Evolutionary conservation across 2,797 vertebrate species (phyloP).

Genomic region (Hippocampus kuda): DNA sequence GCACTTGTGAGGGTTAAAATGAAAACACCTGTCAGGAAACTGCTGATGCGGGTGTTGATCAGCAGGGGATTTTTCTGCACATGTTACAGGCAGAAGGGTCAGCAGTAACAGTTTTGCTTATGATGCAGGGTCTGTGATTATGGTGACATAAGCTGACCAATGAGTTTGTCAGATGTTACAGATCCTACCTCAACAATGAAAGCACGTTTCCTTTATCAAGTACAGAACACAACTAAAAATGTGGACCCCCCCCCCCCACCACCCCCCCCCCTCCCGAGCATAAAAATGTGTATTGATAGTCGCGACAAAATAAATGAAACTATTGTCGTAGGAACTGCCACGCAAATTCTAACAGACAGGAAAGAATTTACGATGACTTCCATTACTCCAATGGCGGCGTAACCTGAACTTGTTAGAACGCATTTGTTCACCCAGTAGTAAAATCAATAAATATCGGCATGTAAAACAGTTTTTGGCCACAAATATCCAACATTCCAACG

Average conservation of each 20-base stretch:
- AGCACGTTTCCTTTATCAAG: neutral
- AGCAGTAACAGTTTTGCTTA: slow-evolving; percentile 9
- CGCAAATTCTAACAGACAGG: too few relatives aligned
- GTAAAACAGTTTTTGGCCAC: neutral
- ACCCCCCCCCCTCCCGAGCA: too few relatives aligned
- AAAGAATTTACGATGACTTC: too few relatives aligned
- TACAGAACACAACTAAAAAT: neutral
- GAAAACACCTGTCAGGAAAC: slow-evolving; percentile 17
- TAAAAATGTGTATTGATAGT: neutral
- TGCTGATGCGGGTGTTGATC: slow-evolving; percentile 37
- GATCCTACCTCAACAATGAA: neutral
- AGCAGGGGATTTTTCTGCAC: slow-evolving; percentile 37
- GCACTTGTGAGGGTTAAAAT: neutral
- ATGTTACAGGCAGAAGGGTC: slow-evolving; percentile 21
- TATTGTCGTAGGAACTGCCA: neutral
- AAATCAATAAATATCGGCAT: too few relatives aligned
- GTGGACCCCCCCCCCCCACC: neutral
- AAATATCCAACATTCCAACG: neutral
- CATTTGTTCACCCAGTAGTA: too few relatives aligned
- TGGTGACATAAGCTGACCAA: too few relatives aligned
- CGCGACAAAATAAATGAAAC: neutral
- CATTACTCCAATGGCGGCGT: too few relatives aligned
- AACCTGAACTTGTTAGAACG: too few relatives aligned
- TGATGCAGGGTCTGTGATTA: neutral
- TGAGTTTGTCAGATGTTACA: neutral